phyloP scores from a whole-genome alignment of 2,888 invertebrate species.

The Ichneumon xanthorius region DNA sequence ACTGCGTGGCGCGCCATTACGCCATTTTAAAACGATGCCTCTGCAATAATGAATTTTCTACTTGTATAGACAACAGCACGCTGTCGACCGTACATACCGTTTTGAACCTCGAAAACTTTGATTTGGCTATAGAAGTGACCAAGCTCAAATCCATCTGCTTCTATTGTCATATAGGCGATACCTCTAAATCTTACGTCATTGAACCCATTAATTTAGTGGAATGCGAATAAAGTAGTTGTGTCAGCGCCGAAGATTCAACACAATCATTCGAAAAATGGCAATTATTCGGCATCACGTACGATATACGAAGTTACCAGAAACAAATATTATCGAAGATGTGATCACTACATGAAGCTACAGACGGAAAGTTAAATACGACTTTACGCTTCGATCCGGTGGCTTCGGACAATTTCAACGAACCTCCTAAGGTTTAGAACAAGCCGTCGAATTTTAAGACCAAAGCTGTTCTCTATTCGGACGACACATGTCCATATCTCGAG shows the following conservation, averaged over 20 bases:
- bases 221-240: background rate
- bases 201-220: background rate
- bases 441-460: conserved; percentile 95
- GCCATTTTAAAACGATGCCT: background rate
- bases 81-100: background rate
- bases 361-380: conserved; percentile 92
- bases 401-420: conserved; percentile 78
- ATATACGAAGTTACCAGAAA: too few relatives aligned
- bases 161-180: background rate
- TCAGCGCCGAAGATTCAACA: too few relatives aligned
- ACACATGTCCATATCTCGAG: conserved; percentile 91
- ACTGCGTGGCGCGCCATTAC: conserved; percentile 11
- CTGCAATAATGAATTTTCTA: background rate
- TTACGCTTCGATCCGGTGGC: conserved; percentile 91
- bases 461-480: conserved; percentile 93
- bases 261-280: too few relatives aligned
- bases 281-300: too few relatives aligned
- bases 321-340: background rate
- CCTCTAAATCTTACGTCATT: background rate
- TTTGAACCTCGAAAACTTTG: background rate
- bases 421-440: conserved; percentile 87
- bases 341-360: too few relatives aligned
- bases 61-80: background rate
- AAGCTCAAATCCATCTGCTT: background rate
- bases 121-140: background rate